Conservation (phyloP, 2,113 vertebrate species). For the Thamnophis sirtalis region DNA sequence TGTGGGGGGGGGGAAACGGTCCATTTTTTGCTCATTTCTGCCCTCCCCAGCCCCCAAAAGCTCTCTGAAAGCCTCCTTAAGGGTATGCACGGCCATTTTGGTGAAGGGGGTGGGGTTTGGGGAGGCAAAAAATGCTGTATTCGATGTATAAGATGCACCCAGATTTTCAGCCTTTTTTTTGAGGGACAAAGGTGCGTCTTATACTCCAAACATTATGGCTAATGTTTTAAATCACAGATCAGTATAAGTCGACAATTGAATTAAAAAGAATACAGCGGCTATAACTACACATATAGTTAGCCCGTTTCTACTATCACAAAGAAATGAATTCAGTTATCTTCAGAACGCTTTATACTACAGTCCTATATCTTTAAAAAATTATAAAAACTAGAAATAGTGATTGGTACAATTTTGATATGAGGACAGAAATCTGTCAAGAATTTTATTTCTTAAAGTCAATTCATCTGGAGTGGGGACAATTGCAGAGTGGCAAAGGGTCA, state of each 20-base stretch:
- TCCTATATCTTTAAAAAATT: neutral
- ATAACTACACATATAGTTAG: neutral
- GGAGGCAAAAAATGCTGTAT: too few relatives aligned
- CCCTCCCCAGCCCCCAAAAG: too few relatives aligned
- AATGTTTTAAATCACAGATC: neutral
- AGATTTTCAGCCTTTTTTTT: too few relatives aligned
- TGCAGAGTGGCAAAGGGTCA: neutral
- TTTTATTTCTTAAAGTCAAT: neutral
- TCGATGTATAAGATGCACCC: too few relatives aligned
- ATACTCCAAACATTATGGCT: neutral
- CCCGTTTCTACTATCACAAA: neutral
- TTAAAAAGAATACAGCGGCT: neutral
- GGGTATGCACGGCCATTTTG: too few relatives aligned
- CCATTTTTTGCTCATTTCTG: too few relatives aligned
- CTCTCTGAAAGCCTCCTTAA: too few relatives aligned
- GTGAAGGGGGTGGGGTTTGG: too few relatives aligned
- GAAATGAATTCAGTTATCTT: neutral
- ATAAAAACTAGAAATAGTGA: neutral
- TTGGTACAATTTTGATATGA: neutral
- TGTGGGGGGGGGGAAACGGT: too few relatives aligned
- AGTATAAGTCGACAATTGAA: neutral
- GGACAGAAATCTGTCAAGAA: neutral
- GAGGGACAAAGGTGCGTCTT: too few relatives aligned
- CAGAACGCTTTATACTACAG: neutral
- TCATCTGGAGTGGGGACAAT: neutral